These are phyloP conservation scores for Drosophila yooni DNA, from an alignment of 2,888 invertebrate species.

Conservation along the genomic window DNA sequence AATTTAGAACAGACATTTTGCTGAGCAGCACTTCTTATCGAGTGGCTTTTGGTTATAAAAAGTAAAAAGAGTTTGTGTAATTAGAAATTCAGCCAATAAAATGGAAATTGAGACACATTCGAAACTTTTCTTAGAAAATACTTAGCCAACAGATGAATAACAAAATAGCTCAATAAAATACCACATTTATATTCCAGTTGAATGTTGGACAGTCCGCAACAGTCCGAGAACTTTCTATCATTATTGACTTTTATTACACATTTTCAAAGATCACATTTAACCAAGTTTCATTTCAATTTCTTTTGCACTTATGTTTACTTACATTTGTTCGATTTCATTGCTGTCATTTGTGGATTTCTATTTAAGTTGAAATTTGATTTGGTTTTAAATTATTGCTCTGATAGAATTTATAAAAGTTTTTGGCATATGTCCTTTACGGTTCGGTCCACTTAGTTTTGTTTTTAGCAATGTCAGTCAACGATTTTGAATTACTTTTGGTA, in stretches of 20 bases:
- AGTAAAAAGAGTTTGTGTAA: background rate
- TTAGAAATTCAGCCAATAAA: no score
- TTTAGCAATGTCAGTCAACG: conserved; percentile 31
- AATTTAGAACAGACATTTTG: background rate
- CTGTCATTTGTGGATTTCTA: conserved; percentile 9
- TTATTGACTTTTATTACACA: conserved; percentile 1
- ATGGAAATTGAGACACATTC: background rate
- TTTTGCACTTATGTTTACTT: background rate
- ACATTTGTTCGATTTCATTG: conserved; percentile 5
- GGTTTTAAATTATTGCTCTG: conserved; percentile 14
- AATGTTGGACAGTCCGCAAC: background rate
- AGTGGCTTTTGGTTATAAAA: background rate
- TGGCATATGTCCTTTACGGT: background rate
- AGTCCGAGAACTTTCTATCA: background rate
- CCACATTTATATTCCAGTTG: background rate
- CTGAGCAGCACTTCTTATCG: background rate
- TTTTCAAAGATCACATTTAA: background rate
- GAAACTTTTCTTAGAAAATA: background rate
- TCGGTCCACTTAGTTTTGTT: conserved; percentile 4
- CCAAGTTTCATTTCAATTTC: background rate
- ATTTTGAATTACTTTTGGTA: conserved; percentile 42
- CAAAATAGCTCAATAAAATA: background rate
- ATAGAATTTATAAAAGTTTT: background rate
- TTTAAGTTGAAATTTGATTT: conserved; percentile 20
- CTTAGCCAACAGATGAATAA: background rate